Evolutionary conservation across 1,140 invertebrate species (phyloP).

Genomic region (Microplitis mediator): DNA sequence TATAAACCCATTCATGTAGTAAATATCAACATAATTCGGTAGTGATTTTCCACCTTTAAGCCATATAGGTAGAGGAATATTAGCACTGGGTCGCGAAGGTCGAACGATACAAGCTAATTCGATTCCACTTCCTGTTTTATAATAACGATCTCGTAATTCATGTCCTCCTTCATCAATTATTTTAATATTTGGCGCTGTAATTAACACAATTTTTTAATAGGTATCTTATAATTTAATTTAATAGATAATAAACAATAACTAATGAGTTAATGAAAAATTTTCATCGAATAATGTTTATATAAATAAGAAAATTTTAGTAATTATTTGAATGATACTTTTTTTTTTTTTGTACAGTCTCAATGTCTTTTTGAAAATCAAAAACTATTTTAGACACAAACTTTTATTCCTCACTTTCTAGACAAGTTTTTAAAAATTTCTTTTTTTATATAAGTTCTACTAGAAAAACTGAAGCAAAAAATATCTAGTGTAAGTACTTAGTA

Average conservation of each 20-base stretch:
- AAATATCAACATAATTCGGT: conserved; percentile 53
- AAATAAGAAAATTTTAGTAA: too few species aligned
- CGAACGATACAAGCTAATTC: conserved; percentile 54
- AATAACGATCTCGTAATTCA: conserved; percentile 57
- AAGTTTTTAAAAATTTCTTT: too few species aligned
- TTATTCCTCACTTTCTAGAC: too few species aligned
- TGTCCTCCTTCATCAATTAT: conserved; percentile 58
- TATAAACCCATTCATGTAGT: conserved; percentile 54
- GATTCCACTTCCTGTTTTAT: conserved; percentile 59
- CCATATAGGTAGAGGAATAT: conserved; percentile 55
- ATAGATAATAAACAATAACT: neutral
- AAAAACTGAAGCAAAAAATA: too few species aligned
- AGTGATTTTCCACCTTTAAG: conserved; percentile 53
- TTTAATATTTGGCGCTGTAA: conserved; percentile 56
- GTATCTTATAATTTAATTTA: neutral
- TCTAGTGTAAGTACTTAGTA: too few species aligned
- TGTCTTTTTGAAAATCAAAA: too few species aligned
- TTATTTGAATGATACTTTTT: too few species aligned
- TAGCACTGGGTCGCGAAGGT: conserved; percentile 46
- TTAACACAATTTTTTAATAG: conserved; percentile 10
- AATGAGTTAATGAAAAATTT: neutral
- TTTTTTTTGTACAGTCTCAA: too few species aligned
- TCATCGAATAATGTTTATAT: too few species aligned
- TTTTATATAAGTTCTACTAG: too few species aligned
- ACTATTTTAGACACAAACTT: too few species aligned